phyloP scores from a whole-genome alignment of 1,140 invertebrate species.

The Pantala flavescens region DNA sequence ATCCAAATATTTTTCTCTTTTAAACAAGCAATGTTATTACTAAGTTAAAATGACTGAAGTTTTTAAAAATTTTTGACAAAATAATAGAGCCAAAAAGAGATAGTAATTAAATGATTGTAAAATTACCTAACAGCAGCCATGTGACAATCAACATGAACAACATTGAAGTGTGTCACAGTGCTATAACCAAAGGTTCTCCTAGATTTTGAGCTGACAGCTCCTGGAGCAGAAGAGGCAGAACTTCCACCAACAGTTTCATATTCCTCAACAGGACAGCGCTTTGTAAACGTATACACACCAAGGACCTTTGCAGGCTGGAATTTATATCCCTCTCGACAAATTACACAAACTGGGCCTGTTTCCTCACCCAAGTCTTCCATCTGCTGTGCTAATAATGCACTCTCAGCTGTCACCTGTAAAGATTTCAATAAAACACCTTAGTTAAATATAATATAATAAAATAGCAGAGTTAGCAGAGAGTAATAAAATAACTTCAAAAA shows the following conservation, averaged over 20 bases:
- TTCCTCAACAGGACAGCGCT: conserved; percentile 89
- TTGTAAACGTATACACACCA: conserved; percentile 95
- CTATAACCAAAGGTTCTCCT: conserved; percentile 77
- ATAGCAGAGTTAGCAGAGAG: too few relatives aligned
- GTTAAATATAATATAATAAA: conserved; percentile 14
- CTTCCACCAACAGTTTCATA: conserved; percentile 50
- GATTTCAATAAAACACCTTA: conserved; percentile 17
- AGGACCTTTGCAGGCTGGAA: conserved; percentile 87
- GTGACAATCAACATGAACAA: conserved; percentile 96
- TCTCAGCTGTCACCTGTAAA: conserved; percentile 76
- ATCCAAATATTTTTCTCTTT: too few relatives aligned
- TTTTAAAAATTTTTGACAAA: too few relatives aligned
- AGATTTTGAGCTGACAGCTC: conserved; percentile 41
- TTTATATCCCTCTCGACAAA: conserved; percentile 95
- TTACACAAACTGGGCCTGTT: conserved; percentile 91
- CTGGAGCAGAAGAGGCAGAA: background rate
- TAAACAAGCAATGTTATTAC: too few relatives aligned
- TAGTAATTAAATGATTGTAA: conserved; percentile 16
- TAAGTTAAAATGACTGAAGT: too few relatives aligned
- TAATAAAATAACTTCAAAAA: too few relatives aligned
- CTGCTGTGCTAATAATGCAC: conserved; percentile 71
- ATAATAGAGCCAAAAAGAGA: too few relatives aligned
- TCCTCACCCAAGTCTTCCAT: conserved; percentile 93
- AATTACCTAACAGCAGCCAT: conserved; percentile 78
- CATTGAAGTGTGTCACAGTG: conserved; percentile 96